A percentile compares a stretch with the other conserved stretches of the same genome.
Conservation (phyloP, 2,888 invertebrate species). For the Sminthurinus aureus region DNA sequence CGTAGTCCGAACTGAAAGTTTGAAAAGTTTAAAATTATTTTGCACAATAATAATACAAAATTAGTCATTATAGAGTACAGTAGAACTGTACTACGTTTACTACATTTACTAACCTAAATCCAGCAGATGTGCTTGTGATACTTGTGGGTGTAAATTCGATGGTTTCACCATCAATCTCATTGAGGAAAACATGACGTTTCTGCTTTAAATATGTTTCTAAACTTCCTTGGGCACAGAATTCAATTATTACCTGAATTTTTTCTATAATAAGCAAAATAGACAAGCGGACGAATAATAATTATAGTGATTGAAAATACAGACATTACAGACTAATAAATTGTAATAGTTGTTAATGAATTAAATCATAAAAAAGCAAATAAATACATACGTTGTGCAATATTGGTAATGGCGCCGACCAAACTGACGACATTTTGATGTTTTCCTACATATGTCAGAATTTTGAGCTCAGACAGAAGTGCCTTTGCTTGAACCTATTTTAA, state of each 20-base stretch:
- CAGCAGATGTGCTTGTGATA: neutral
- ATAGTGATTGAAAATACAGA: too few relatives aligned
- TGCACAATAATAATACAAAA: neutral
- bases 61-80: too few relatives aligned
- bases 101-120: too few relatives aligned
- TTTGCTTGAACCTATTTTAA: neutral
- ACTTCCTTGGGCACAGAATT: slow-evolving; percentile 24
- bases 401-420: slow-evolving; percentile 23
- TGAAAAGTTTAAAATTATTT: neutral
- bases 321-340: neutral
- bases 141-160: neutral
- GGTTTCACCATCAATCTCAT: slow-evolving; percentile 18
- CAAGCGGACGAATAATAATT: neutral
- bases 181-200: slow-evolving; percentile 3
- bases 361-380: neutral
- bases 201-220: slow-evolving; percentile 10
- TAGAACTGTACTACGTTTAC: too few relatives aligned
- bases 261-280: slow-evolving; percentile 7
- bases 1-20: slow-evolving; percentile 7
- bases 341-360: neutral
- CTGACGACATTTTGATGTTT: slow-evolving; percentile 29
- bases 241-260: slow-evolving; percentile 26
- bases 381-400: slow-evolving; percentile 7
- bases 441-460: slow-evolving; percentile 17
- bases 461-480: slow-evolving; percentile 19